Evolutionary conservation across 2,797 vertebrate species (phyloP), one percentile per base, ranked within the genome.

Genomic region (Strix occidentalis): DNA sequence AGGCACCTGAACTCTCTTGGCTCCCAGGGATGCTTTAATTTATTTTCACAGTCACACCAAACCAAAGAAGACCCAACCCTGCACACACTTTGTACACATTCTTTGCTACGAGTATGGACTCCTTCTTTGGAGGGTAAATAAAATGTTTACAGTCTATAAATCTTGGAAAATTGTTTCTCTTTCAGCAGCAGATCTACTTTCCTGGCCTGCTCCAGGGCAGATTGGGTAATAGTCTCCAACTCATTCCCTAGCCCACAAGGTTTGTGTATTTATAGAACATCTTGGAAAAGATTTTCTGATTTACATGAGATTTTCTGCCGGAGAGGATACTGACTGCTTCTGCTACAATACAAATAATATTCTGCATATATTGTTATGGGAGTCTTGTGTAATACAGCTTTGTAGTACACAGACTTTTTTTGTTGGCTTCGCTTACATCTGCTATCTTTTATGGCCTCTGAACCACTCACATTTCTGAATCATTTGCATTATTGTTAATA

Each of bases 91-190:
- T 37, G 24, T 46, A 33, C 14, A 6, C 60, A 37, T 95, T 83
- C 68, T 92, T 80, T 78, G 54, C 69, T 54, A 69, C 0, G 0
- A 75, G 37, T 69, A 68, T 6, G 21, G 82, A 53, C 51, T 89
- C 56, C 23, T n/a, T 54, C 69, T 86, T 25, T 28, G 68, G 45
- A 83, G 50, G 43, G 64, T 74, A 89, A 87, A 90, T 90, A 81
- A 91, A 84, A 79, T 66, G 79, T 88, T 95, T 84, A 45, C 21
- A 74, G 63, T 70, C 77, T 66, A 58, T 91, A 94, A 89, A 86
- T 79, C 70, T 46, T 68, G 48, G 56, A 45, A 93, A 91, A 89
- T 28, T 5, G 15, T 85, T 91, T 90, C 65, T 84, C 63, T 74
- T 84, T 82, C 68, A 77, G 60, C 56, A 87, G 71, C 60, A 90